Evolutionary conservation across 2,888 invertebrate species (phyloP).

Genomic region (Sphaerophoria taeniata): DNA sequence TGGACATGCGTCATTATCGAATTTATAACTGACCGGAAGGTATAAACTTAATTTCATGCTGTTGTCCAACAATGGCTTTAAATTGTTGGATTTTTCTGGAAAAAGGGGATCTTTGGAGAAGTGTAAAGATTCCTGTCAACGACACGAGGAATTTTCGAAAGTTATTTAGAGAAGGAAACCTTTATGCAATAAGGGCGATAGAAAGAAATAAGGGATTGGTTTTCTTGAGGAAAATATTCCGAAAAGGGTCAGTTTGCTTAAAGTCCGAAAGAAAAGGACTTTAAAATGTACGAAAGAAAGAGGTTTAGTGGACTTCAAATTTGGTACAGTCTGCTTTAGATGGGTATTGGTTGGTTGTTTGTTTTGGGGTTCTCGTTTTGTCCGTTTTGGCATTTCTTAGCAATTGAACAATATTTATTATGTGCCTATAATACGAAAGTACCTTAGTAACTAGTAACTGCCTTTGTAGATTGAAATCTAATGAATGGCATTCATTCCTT

Average conservation of each 20-base stretch:
- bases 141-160: constrained; percentile 23
- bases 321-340: neutral
- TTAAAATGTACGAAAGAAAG: neutral
- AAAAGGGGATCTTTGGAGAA: neutral
- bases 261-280: neutral
- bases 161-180: constrained; percentile 34
- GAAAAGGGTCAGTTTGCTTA: constrained; percentile 8
- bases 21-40: constrained; percentile 68
- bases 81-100: neutral
- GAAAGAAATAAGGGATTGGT: constrained; percentile 13
- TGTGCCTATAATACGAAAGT: too few species aligned
- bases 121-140: constrained; percentile 46
- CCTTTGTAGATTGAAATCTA: constrained; percentile 6
- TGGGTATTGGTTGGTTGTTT: neutral
- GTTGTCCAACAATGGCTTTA: too few species aligned
- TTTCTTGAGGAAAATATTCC: neutral
- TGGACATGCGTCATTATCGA: constrained; percentile 55
- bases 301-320: neutral
- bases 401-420: neutral
- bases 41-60: constrained; percentile 49
- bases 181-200: constrained; percentile 10
- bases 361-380: neutral
- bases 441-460: neutral
- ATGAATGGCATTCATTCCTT: neutral
- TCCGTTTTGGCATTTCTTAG: constrained; percentile 17